Conservation (phyloP, 30 jellyfish, hydroid and myxozoan species). For the Chrysaora quinquecirrha region DNA sequence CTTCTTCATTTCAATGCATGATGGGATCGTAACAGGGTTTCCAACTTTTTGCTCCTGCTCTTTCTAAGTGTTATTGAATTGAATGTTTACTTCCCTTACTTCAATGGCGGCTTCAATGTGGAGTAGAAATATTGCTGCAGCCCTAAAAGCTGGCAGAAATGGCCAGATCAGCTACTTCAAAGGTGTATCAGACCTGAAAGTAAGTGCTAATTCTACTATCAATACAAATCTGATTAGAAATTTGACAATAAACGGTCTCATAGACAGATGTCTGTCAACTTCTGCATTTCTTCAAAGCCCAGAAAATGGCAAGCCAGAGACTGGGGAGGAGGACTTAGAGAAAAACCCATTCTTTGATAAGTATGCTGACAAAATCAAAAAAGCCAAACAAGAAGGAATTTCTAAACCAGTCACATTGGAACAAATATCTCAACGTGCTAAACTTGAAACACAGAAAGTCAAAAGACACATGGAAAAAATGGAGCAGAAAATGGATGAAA, state of each 20-base stretch:
- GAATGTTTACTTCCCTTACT: too few species aligned
- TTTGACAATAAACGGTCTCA: not conserved
- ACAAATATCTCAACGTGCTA: conserved; percentile 29
- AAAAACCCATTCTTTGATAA: conserved; percentile 76
- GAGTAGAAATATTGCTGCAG: not conserved
- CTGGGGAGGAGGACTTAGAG: conserved; percentile 24
- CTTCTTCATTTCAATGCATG: conserved; percentile 17
- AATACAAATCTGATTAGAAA: not conserved
- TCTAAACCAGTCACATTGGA: conserved; percentile 16
- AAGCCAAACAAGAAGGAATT: conserved; percentile 26
- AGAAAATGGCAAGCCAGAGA: conserved; percentile 20
- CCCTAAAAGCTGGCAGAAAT: not conserved
- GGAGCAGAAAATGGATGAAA: conserved; percentile 42
- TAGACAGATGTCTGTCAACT: conserved; percentile 10
- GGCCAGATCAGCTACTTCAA: not conserved
- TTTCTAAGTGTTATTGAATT: too few species aligned
- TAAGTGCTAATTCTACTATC: not conserved
- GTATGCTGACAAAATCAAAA: conserved; percentile 77
- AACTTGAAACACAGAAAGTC: conserved; percentile 57
- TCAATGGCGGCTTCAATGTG: not conserved
- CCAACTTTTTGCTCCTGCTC: too few species aligned
- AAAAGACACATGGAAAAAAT: conserved; percentile 33
- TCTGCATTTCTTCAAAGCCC: conserved; percentile 26
- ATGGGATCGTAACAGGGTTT: not conserved
- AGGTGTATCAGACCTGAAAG: not conserved